phyloP scores from a whole-genome alignment of 2,888 invertebrate species.

The Falcaria lacertinaria region DNA sequence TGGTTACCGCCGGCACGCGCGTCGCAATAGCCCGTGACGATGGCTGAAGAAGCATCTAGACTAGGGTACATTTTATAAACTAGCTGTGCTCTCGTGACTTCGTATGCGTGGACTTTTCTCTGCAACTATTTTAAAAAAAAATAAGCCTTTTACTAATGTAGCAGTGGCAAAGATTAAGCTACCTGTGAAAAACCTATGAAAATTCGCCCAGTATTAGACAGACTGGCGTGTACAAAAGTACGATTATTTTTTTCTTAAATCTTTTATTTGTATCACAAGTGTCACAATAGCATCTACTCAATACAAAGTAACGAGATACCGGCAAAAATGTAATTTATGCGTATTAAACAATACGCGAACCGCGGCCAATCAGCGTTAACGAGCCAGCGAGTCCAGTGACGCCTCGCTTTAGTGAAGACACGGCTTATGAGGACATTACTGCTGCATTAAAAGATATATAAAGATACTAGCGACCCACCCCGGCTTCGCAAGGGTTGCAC shows the following conservation, averaged over 20 bases:
- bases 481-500: too few species aligned
- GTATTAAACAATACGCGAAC: neutral
- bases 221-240: too few species aligned
- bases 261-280: neutral
- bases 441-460: slow-evolving; percentile 18
- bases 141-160: too few species aligned
- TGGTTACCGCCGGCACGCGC: slow-evolving; percentile 28
- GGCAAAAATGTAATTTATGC: neutral
- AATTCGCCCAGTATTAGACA: too few species aligned
- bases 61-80: too few species aligned
- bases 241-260: neutral
- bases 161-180: too few species aligned
- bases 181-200: too few species aligned
- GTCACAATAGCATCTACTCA: neutral
- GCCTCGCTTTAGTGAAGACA: slow-evolving; percentile 33
- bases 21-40: slow-evolving; percentile 5
- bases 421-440: slow-evolving; percentile 25
- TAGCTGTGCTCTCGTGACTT: too few species aligned
- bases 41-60: too few species aligned
- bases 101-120: too few species aligned
- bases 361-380: slow-evolving; percentile 51
- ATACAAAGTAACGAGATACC: neutral
- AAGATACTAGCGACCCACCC: too few species aligned
- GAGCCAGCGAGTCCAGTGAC: slow-evolving; percentile 25
- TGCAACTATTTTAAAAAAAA: too few species aligned